Evolutionary conservation across 2,113 vertebrate genomes (phyloP).

Genomic region (Mus musculus): DNA sequence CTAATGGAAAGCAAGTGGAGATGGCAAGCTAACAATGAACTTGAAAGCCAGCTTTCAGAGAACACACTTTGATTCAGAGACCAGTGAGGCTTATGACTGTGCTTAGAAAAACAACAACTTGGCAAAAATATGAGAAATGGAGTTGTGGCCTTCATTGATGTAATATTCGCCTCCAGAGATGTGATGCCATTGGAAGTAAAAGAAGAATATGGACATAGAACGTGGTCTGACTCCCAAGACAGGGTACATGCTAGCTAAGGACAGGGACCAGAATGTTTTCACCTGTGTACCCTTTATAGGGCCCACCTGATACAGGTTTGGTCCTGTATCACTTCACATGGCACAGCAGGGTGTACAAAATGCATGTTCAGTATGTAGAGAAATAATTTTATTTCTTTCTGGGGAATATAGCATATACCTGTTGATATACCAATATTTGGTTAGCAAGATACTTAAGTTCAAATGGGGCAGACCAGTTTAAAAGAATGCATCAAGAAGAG

Average conservation of each 20-base stretch:
- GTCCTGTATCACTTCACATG: neutral
- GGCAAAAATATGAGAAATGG: neutral
- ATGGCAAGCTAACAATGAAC: too few species aligned
- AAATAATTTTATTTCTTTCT: constrained; percentile 52
- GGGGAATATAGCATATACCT: neutral
- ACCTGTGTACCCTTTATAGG: neutral
- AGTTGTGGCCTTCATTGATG: neutral
- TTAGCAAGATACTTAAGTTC: neutral
- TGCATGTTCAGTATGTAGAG: neutral
- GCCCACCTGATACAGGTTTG: too few species aligned
- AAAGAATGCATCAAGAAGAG: neutral
- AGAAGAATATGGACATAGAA: neutral
- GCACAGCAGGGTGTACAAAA: neutral
- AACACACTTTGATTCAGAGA: neutral
- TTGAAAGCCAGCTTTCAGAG: neutral
- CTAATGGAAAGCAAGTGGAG: too few species aligned
- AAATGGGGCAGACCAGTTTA: neutral
- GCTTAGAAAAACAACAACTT: neutral
- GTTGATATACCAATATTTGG: neutral
- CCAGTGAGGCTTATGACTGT: neutral
- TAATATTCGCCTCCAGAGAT: neutral
- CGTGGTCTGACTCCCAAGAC: neutral
- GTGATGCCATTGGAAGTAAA: neutral
- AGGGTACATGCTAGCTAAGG: neutral
- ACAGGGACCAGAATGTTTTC: neutral